phyloP scores from a whole-genome alignment of 2,888 invertebrate species.

The Sphinx pinastri region DNA sequence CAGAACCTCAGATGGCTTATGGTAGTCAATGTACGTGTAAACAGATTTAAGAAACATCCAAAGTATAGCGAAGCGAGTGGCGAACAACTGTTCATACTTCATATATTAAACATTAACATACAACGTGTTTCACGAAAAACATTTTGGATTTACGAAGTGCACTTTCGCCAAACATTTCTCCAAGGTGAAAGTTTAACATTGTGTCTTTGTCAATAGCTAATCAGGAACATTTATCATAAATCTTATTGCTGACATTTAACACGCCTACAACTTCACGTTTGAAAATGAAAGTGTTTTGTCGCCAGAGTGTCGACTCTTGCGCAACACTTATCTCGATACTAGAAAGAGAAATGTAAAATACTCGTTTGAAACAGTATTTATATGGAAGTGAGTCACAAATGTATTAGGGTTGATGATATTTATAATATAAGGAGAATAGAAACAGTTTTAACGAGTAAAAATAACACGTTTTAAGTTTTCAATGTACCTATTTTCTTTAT shows the following conservation, averaged over 20 bases:
- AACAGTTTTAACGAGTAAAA: no score
- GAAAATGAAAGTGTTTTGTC: conserved; percentile 65
- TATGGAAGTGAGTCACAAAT: conserved; percentile 27
- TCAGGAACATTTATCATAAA: conserved; percentile 70
- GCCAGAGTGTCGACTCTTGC: conserved; percentile 48
- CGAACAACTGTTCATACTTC: conserved; percentile 9
- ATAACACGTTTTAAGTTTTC: no score
- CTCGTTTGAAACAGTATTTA: conserved; percentile 26
- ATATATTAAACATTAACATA: no score
- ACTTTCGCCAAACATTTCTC: conserved; percentile 75
- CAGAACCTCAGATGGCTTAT: background rate
- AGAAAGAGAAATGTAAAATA: conserved; percentile 44
- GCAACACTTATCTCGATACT: conserved; percentile 51
- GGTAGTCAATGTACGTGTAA: background rate
- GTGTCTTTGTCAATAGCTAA: conserved; percentile 76
- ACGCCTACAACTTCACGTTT: conserved; percentile 63
- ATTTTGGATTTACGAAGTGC: conserved; percentile 36
- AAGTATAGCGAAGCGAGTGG: background rate
- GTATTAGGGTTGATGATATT: no score
- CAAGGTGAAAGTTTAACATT: conserved; percentile 77
- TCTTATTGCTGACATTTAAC: conserved; percentile 70
- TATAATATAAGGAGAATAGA: no score
- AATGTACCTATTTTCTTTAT: no score
- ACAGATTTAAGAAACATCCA: background rate
- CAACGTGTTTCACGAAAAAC: no score